Evolutionary conservation across 2,797 vertebrate genomes (phyloP), one percentile per base, ranked within the genome.

Genomic region (Harpagifer antarcticus): DNA sequence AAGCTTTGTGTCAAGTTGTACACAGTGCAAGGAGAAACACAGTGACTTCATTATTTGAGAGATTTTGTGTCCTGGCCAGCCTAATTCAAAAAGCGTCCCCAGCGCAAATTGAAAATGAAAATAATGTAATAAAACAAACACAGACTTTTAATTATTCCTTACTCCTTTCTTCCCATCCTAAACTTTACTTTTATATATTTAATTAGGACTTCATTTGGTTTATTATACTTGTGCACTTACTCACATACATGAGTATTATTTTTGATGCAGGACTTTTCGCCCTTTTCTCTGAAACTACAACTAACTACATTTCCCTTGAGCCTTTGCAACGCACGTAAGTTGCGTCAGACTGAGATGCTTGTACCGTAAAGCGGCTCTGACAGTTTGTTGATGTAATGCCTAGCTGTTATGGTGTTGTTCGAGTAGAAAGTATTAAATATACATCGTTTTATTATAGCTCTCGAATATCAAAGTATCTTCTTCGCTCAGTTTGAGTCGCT

Each of bases 251-350:
- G 5, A 37, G 33, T 37, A 37, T 37, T 37, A 8, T 37, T 37
- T 27, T n/a, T 8, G 33, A 40, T 57, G 9, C 55, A 40, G 33
- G 5, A 11, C 7, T 12, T 56, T n/a, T 6, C 17, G 2, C 0
- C 56, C 1, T 58, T 19, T 58, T 42, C 9, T 31, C 31, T 17
- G 3, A 59, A 61, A 52, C 33, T 27, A 27, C 27, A 27, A 27
- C 27, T 27, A 27, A 61, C 50, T 63, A 50, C 6, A 48, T 57
- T 76, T 71, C 85, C 83, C 72, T 3, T 20, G 5, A 71, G 15
- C 1, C 76, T 68, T 57, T 43, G 67, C 58, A 31, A 4, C 3
- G 2, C 5, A 20, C 17, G 3, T 15, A 5, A 0, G 0, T 20
- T 16, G 2, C 19, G 12, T 3, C 0, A 33, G 5, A 14, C 0